A percentile compares a stretch with the other conserved stretches of the same genome.
Conservation (phyloP, 2,113 vertebrate genomes). For the Periophthalmodon schlosseri region DNA sequence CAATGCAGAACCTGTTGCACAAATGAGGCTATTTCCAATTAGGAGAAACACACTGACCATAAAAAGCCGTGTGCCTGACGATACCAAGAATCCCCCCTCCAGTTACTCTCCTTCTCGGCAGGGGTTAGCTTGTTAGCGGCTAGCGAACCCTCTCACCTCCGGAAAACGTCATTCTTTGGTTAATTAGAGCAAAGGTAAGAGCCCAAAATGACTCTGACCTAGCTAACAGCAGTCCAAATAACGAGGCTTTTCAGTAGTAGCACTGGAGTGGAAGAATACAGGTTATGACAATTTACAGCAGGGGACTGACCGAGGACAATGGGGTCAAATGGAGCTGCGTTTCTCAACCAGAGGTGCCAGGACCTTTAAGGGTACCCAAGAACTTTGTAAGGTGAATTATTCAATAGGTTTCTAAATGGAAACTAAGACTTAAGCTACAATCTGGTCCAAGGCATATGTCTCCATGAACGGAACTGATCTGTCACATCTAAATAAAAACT, state of each 20-base stretch:
- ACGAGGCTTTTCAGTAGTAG: background rate
- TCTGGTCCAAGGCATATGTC: no score
- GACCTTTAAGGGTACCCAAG: background rate
- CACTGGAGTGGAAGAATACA: slow-evolving; percentile 10
- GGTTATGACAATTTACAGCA: slow-evolving; percentile 15
- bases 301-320: background rate
- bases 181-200: slow-evolving; percentile 56
- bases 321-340: background rate
- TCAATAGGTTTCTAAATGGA: no score
- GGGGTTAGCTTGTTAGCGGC: slow-evolving; percentile 48
- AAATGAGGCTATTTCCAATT: background rate
- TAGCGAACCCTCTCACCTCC: slow-evolving; percentile 42
- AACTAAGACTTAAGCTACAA: no score
- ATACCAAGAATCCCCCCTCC: background rate
- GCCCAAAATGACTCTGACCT: background rate
- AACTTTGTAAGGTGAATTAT: no score
- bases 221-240: slow-evolving; percentile 18
- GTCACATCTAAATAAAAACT: no score
- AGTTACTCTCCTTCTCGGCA: slow-evolving; percentile 14
- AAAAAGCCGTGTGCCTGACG: background rate
- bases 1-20: background rate
- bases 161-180: background rate
- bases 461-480: no score
- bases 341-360: background rate
- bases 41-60: slow-evolving; percentile 12